These are phyloP conservation scores for Asteroscopus sphinx DNA, from an alignment of 2,888 invertebrate genomes.

Conservation along the genomic window DNA sequence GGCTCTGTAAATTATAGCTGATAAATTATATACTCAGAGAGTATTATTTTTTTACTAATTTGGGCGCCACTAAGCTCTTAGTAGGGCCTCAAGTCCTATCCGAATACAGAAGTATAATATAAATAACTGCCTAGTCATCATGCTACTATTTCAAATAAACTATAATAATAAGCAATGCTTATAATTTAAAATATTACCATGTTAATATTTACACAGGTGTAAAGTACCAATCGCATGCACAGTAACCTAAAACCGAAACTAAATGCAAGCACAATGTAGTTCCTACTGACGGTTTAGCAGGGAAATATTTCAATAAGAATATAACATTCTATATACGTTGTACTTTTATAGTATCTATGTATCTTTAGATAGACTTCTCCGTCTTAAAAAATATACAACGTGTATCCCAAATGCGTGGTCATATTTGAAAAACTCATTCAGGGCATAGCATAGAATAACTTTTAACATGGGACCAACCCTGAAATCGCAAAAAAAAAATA, in stretches of 20 bases:
- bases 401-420: no score
- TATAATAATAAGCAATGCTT: slow-evolving; percentile 31
- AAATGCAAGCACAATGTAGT: slow-evolving; percentile 53
- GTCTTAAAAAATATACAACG: no score
- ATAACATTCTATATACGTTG: not conserved
- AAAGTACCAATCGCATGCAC: slow-evolving; percentile 65
- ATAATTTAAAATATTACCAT: slow-evolving; percentile 14
- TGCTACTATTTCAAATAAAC: slow-evolving; percentile 32
- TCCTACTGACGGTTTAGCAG: slow-evolving; percentile 35
- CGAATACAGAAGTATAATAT: slow-evolving; percentile 8
- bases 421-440: no score
- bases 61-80: no score
- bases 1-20: no score
- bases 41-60: no score
- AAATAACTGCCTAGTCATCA: slow-evolving; percentile 23
- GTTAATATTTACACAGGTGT: slow-evolving; percentile 36
- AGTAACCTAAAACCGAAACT: slow-evolving; percentile 51
- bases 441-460: no score
- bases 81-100: no score
- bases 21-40: no score
- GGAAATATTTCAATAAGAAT: slow-evolving; percentile 67
- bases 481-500: no score
- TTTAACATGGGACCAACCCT: no score
- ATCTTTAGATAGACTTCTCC: no score
- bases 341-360: not conserved